Percentiles rank a stretch among this genome's conserved stretches.
Evolutionary conservation across 1,140 invertebrate species (phyloP).

Genomic region (Conus ventricosus): DNA sequence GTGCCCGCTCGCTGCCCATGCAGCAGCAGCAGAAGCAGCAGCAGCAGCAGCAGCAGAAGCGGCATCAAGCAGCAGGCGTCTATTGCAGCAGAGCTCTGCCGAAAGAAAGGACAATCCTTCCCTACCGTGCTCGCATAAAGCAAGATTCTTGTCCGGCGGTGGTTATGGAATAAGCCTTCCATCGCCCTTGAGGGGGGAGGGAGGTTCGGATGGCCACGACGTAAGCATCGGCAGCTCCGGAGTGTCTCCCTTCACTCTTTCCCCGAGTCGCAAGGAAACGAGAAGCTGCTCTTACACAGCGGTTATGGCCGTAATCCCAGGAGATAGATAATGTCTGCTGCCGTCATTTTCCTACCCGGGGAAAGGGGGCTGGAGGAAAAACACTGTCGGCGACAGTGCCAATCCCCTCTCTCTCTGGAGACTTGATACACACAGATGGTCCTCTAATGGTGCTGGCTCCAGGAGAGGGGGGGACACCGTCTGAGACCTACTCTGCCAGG

Average conservation of each 20-base stretch:
- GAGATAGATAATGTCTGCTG: constrained; percentile 7
- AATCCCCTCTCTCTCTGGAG: background rate
- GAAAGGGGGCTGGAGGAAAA: background rate
- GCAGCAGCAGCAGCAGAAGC: background rate
- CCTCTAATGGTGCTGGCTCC: background rate
- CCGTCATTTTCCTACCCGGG: background rate
- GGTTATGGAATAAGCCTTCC: constrained; percentile 23
- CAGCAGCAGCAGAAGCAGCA: background rate
- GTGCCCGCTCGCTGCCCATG: too few species aligned
- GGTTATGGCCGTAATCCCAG: background rate
- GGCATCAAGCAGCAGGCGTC: background rate
- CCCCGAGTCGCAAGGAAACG: background rate
- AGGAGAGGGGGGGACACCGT: background rate
- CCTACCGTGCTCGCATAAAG: background rate
- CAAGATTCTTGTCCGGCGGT: constrained; percentile 15
- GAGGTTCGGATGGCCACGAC: background rate
- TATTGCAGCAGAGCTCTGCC: background rate
- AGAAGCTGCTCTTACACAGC: background rate
- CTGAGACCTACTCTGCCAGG: background rate
- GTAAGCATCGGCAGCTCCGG: background rate
- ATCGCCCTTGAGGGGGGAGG: background rate
- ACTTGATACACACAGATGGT: background rate
- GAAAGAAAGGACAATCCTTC: background rate
- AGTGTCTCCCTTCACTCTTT: background rate
- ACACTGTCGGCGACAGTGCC: background rate